These are phyloP conservation scores for Premnoplex brunnescens DNA, from an alignment of 2,797 vertebrate species.

Conservation along the genomic window DNA sequence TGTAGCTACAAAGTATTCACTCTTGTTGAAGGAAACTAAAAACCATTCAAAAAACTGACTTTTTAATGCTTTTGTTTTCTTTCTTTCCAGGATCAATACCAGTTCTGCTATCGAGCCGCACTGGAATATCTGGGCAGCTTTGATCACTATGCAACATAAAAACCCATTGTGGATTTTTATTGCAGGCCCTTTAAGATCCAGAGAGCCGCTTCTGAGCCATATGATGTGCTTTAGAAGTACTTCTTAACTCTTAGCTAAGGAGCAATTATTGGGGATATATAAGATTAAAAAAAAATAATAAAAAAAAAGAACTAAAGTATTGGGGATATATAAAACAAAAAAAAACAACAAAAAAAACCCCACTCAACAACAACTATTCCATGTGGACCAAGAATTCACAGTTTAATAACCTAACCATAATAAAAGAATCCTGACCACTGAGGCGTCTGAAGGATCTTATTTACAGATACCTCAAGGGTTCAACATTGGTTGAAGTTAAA, in stretches of 20 bases:
- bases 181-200: conserved; percentile 90
- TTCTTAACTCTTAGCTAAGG: conserved; percentile 97
- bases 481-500: conserved; percentile 80
- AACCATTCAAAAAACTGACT: neutral
- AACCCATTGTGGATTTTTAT: conserved; percentile 84
- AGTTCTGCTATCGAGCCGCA: conserved; percentile 98
- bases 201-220: conserved; percentile 99
- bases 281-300: neutral
- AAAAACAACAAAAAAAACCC: conserved; percentile 68
- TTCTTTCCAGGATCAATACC: conserved; percentile 92
- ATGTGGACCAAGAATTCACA: conserved; percentile 96
- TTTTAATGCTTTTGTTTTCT: conserved; percentile 10
- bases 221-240: conserved; percentile 98
- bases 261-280: conserved; percentile 92
- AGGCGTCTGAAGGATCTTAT: conserved; percentile 84
- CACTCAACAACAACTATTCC: conserved; percentile 78
- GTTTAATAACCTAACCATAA: conserved; percentile 82
- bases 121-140: conserved; percentile 99
- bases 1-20: neutral
- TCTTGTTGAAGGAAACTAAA: neutral
- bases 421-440: conserved; percentile 88
- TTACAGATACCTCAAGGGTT: conserved; percentile 89
- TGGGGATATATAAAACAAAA: conserved; percentile 72
- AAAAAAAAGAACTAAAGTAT: neutral
- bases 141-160: conserved; percentile 99